phyloP scores from a whole-genome alignment of 2,797 vertebrate genomes.

The Falco cherrug region DNA sequence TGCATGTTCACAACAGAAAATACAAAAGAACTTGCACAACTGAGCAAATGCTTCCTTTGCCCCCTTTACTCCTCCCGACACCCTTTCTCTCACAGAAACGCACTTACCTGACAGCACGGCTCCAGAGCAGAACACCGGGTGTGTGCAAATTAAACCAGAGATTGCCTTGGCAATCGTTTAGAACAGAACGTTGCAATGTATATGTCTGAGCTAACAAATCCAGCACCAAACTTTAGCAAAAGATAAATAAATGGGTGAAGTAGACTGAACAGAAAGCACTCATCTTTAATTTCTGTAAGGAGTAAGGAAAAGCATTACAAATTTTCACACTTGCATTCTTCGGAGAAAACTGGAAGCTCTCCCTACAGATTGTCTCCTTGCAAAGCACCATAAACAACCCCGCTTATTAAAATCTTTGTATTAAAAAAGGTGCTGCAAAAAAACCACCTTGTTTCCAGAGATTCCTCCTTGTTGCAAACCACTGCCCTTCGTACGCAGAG shows the following conservation, averaged over 20 bases:
- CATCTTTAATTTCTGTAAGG: background rate
- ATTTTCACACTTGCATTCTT: background rate
- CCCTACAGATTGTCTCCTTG: background rate
- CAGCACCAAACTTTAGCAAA: background rate
- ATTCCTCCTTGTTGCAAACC: background rate
- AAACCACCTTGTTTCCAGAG: background rate
- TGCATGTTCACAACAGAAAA: background rate
- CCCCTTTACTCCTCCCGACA: background rate
- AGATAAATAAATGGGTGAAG: background rate
- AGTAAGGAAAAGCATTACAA: background rate
- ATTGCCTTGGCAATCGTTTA: background rate
- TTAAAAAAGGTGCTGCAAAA: background rate
- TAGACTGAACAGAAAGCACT: background rate
- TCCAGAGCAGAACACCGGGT: background rate
- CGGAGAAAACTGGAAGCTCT: background rate
- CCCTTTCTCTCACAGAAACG: background rate
- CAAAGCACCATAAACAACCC: background rate
- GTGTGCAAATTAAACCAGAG: background rate
- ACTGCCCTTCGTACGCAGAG: background rate
- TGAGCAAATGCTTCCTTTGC: background rate
- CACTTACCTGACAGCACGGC: background rate
- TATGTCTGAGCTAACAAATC: constrained; percentile 14
- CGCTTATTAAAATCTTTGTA: background rate
- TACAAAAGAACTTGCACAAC: background rate
- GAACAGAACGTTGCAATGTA: background rate